phyloP scores from a whole-genome alignment of 1,140 invertebrate genomes.

The Caenorhabditis brenneri region DNA sequence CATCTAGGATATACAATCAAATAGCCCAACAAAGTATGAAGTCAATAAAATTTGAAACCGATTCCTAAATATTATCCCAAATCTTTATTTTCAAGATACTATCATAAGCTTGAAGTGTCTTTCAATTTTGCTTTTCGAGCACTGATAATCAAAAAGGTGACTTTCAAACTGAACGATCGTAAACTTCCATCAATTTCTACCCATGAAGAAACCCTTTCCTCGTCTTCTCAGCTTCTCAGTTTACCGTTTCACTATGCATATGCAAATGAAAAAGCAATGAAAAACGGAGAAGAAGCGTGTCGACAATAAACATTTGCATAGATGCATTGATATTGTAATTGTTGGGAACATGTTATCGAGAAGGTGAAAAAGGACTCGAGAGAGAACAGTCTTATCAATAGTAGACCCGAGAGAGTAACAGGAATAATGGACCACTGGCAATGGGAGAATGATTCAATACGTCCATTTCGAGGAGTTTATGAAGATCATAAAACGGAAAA shows the following conservation, averaged over 20 bases:
- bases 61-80: too few species aligned
- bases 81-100: too few species aligned
- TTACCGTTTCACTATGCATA: not conserved
- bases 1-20: too few species aligned
- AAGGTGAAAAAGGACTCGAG: not conserved
- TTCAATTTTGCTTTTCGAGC: too few species aligned
- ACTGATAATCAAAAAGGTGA: too few species aligned
- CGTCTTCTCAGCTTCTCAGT: not conserved
- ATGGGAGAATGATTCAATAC: not conserved
- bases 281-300: not conserved
- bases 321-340: not conserved
- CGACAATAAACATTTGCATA: not conserved
- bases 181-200: too few species aligned
- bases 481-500: slow-evolving; percentile 1
- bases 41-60: too few species aligned
- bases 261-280: not conserved
- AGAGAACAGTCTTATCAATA: not conserved
- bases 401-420: not conserved
- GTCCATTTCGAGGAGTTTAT: not conserved
- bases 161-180: not conserved
- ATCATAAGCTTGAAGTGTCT: too few species aligned
- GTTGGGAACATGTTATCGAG: slow-evolving; percentile 10
- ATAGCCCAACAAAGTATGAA: too few species aligned
- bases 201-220: too few species aligned
- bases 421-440: too few species aligned